Conservation (phyloP, 2,113 vertebrate species). For the Megaptera novaeangliae region DNA sequence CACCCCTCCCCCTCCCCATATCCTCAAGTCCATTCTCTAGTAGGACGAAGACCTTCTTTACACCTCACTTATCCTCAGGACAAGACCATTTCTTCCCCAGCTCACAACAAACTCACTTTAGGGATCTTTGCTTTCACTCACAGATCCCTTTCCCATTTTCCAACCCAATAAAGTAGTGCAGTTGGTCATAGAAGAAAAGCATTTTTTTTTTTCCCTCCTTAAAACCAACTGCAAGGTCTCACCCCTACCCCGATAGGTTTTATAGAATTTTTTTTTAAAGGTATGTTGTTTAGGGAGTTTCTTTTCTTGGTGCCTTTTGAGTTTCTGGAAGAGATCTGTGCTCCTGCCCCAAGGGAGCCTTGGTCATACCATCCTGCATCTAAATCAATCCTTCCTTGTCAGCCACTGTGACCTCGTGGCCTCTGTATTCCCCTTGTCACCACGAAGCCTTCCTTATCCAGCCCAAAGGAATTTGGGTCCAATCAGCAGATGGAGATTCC, state of each 20-base stretch:
- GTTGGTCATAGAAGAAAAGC: background rate
- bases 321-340: constrained; percentile 41
- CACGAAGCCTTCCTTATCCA: background rate
- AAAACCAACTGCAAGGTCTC: background rate
- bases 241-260: background rate
- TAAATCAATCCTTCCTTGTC: background rate
- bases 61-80: fast-evolving
- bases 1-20: too few species aligned
- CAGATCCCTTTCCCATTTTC: background rate
- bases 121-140: background rate
- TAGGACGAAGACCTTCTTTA: background rate
- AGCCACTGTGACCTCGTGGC: background rate
- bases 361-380: background rate
- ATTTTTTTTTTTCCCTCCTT: background rate
- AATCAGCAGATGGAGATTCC: background rate
- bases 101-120: background rate
- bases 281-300: constrained; percentile 18
- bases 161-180: background rate
- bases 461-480: background rate
- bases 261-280: background rate
- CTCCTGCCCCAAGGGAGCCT: background rate
- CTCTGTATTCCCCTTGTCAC: background rate
- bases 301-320: background rate
- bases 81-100: background rate
- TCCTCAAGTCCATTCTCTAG: too few species aligned